Evolutionary conservation across 2,888 invertebrate genomes (phyloP).

Genomic region (Cosmopolites sordidus): DNA sequence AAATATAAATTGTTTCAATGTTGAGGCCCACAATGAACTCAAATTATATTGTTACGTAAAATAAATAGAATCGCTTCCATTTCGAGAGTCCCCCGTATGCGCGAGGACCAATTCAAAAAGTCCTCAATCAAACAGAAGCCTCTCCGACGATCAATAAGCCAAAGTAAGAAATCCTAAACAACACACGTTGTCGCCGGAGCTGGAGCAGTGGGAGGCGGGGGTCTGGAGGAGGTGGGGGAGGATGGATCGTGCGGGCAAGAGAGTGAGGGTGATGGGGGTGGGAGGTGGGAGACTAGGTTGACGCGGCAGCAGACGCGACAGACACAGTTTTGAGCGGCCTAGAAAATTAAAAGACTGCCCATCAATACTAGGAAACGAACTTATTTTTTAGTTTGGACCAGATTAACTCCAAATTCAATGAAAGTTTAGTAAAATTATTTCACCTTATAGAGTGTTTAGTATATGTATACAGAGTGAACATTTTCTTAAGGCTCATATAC

Average conservation of each 20-base stretch:
- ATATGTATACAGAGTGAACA: too few relatives aligned
- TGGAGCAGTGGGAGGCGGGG: neutral
- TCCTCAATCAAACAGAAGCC: constrained; percentile 6
- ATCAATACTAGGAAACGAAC: too few relatives aligned
- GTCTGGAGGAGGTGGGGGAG: neutral
- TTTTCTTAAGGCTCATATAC: too few relatives aligned
- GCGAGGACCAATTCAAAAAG: neutral
- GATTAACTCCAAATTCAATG: too few relatives aligned
- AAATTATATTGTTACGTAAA: too few relatives aligned
- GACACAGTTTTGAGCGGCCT: neutral
- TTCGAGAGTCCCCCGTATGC: neutral
- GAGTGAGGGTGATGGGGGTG: neutral
- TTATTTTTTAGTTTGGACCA: too few relatives aligned
- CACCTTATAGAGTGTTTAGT: too few relatives aligned
- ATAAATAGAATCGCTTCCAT: neutral
- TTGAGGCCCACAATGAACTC: too few relatives aligned
- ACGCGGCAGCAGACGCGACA: neutral
- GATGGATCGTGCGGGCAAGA: neutral
- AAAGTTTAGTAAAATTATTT: too few relatives aligned
- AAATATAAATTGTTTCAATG: too few relatives aligned
- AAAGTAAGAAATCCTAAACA: constrained; percentile 15
- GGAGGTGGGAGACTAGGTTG: neutral
- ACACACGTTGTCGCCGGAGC: constrained; percentile 10
- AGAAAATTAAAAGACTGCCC: neutral
- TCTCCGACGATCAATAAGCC: constrained; percentile 9